These are phyloP conservation scores for Thalpophila matura DNA, from an alignment of 2,888 invertebrate genomes.

Conservation along the genomic window DNA sequence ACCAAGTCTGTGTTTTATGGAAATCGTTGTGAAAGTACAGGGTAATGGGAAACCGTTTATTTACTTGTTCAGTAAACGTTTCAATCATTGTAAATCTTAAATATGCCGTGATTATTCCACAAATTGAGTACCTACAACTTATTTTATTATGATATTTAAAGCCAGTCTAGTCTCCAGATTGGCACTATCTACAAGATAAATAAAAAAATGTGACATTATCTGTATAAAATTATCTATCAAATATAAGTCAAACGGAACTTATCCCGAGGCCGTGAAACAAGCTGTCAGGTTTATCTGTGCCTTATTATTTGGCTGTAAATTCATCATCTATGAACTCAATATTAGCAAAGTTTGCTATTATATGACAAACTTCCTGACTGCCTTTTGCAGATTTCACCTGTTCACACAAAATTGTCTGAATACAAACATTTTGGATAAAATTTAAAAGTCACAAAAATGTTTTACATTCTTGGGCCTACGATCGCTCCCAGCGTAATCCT, in stretches of 20 bases:
- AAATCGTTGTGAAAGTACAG: conserved; percentile 32
- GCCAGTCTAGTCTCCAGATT: too few species aligned
- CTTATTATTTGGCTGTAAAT: not conserved
- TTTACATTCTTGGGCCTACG: not conserved
- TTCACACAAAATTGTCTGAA: too few species aligned
- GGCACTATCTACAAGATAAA: too few species aligned
- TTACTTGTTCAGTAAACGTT: conserved; percentile 12
- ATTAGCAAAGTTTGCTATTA: not conserved
- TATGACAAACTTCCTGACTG: too few species aligned
- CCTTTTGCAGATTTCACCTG: too few species aligned
- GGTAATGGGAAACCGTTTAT: conserved; percentile 23
- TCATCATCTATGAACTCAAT: not conserved
- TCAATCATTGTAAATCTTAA: conserved; percentile 2
- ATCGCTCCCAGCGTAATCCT: conserved; percentile 33
- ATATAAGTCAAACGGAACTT: too few species aligned
- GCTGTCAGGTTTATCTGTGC: too few species aligned
- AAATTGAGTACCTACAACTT: not conserved
- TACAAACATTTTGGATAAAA: too few species aligned
- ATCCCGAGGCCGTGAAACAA: too few species aligned
- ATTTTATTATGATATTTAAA: too few species aligned
- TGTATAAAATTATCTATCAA: too few species aligned
- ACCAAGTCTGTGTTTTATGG: conserved; percentile 31
- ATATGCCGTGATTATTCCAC: not conserved
- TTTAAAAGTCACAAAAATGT: not conserved
- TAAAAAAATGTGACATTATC: too few species aligned